Percentiles rank a stretch among this genome's conserved stretches.
phyloP scores from a whole-genome alignment of 2,797 vertebrate species.

The Gambusia yucatana region DNA sequence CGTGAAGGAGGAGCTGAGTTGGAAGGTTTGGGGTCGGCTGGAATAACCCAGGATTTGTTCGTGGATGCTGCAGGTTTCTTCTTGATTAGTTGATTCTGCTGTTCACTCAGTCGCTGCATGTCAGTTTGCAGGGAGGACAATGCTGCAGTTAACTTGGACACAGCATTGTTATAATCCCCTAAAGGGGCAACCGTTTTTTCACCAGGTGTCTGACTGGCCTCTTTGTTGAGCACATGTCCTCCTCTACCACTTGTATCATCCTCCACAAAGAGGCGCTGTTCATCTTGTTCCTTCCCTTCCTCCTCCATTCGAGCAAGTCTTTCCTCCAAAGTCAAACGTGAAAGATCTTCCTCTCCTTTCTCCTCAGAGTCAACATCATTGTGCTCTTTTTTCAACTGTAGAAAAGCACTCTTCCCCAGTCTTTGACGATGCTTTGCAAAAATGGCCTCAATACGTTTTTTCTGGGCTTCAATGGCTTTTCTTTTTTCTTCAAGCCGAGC shows the following conservation, averaged over 20 bases:
- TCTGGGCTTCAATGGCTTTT: conserved; percentile 92
- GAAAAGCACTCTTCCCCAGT: conserved; percentile 90
- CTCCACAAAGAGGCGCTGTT: conserved; percentile 48
- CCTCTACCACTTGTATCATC: conserved; percentile 53
- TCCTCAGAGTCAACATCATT: conserved; percentile 59
- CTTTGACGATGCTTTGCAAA: conserved; percentile 92
- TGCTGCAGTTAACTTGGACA: conserved; percentile 89
- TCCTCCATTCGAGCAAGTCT: conserved; percentile 77
- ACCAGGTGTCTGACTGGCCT: conserved; percentile 71
- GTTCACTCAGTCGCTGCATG: conserved; percentile 91
- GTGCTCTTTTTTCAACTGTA: conserved; percentile 89
- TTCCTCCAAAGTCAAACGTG: conserved; percentile 77
- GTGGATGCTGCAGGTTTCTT: conserved; percentile 71
- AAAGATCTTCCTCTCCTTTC: conserved; percentile 65
- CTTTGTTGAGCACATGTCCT: conserved; percentile 65
- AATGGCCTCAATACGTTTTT: conserved; percentile 93
- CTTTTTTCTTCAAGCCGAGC: conserved; percentile 91
- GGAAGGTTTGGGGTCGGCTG: conserved; percentile 75
- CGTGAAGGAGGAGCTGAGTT: conserved; percentile 62
- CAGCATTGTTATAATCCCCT: conserved; percentile 91
- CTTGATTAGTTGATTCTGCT: conserved; percentile 87
- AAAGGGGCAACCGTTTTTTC: conserved; percentile 82
- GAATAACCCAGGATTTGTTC: conserved; percentile 87
- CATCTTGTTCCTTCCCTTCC: conserved; percentile 65
- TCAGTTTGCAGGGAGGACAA: conserved; percentile 88